Conservation (phyloP, 2,888 invertebrate genomes). For the Phytoseiulus persimilis region DNA sequence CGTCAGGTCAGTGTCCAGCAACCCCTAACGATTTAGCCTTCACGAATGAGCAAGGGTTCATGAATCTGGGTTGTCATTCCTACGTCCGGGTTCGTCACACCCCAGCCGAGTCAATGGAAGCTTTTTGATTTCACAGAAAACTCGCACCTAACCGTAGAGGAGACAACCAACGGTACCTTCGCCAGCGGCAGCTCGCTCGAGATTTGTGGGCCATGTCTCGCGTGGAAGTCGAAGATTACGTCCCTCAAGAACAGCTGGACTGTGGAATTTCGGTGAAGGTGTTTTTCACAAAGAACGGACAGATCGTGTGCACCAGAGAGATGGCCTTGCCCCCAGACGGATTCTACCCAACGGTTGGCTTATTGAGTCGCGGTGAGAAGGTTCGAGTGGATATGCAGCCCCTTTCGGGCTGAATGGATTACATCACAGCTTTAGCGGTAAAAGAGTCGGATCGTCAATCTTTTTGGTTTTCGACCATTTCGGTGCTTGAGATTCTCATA, state of each 20-base stretch:
- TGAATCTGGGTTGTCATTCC: too few relatives aligned
- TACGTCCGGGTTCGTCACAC: too few relatives aligned
- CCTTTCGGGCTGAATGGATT: slow-evolving; percentile 53
- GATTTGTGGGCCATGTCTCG: slow-evolving; percentile 21
- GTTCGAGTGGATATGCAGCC: slow-evolving; percentile 55
- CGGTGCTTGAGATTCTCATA: neutral
- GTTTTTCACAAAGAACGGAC: slow-evolving; percentile 55
- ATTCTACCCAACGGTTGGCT: slow-evolving; percentile 55
- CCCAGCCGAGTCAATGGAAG: neutral
- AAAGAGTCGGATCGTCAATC: neutral
- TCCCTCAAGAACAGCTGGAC: slow-evolving; percentile 24
- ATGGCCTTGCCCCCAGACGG: slow-evolving; percentile 55
- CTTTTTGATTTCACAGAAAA: neutral
- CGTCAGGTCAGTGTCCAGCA: neutral
- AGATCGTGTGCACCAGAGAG: slow-evolving; percentile 53
- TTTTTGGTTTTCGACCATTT: neutral
- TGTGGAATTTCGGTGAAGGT: slow-evolving; percentile 49
- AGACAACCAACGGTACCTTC: slow-evolving; percentile 7
- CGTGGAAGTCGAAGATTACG: slow-evolving; percentile 15
- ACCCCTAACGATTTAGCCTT: too few relatives aligned
- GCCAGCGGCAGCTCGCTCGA: neutral
- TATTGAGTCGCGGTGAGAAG: slow-evolving; percentile 55
- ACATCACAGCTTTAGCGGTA: neutral
- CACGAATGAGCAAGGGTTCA: too few relatives aligned
- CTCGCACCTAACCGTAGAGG: neutral